phyloP scores from a whole-genome alignment of 2,113 vertebrate genomes.

The Hypanus sabinus region DNA sequence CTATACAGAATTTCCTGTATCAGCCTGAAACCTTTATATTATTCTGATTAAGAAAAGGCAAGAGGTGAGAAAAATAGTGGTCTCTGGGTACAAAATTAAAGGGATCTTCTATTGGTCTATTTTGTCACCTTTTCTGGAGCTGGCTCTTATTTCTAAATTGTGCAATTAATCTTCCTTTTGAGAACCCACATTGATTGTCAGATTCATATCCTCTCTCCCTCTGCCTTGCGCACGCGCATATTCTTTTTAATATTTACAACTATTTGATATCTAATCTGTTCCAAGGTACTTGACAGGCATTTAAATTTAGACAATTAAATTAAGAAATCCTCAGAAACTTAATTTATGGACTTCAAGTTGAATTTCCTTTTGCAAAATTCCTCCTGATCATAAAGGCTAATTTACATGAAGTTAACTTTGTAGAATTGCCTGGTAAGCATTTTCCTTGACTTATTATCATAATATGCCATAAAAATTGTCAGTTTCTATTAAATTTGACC shows the following conservation, averaged over 20 bases:
- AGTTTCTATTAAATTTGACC: slow-evolving; percentile 17
- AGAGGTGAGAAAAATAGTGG: background rate
- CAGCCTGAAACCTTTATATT: background rate
- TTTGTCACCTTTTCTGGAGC: background rate
- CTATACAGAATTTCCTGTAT: no score
- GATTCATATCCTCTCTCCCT: background rate
- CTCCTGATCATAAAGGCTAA: slow-evolving; percentile 24
- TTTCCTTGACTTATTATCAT: slow-evolving; percentile 33
- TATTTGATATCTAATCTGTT: slow-evolving; percentile 16
- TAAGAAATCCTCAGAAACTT: slow-evolving; percentile 31
- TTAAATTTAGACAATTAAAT: slow-evolving; percentile 33
- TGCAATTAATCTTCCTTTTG: background rate
- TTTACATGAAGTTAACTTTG: slow-evolving; percentile 31
- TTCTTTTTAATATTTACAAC: slow-evolving; percentile 2
- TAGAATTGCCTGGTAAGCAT: slow-evolving; percentile 28
- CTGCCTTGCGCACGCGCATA: background rate
- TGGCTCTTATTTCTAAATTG: background rate
- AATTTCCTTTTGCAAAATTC: slow-evolving; percentile 25
- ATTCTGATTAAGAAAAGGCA: background rate
- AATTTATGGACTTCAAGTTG: slow-evolving; percentile 26
- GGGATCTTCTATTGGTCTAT: background rate
- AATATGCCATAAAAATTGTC: slow-evolving; percentile 34
- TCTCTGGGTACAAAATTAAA: no score
- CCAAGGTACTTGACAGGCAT: slow-evolving; percentile 23
- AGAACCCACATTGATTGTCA: background rate